Percentiles rank a stretch among this genome's conserved stretches.
These are phyloP conservation scores for Scaptodrosophila lebanonensis DNA, from an alignment of 1,140 invertebrate genomes.

Conservation along the genomic window DNA sequence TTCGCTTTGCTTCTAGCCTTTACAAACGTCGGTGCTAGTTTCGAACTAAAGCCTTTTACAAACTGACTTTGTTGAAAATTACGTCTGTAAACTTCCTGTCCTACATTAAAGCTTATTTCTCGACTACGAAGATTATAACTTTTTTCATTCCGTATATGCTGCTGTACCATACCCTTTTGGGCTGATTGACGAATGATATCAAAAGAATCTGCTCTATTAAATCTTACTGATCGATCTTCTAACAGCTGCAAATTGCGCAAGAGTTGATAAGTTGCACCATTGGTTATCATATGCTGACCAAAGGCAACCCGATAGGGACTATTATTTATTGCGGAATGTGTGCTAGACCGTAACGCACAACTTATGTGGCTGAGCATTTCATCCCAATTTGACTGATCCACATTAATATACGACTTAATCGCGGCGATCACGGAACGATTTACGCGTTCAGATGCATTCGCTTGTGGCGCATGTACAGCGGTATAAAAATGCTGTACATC, in stretches of 20 bases:
- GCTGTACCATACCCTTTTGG: not conserved
- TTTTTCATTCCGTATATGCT: too few species aligned
- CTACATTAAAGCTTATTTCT: too few species aligned
- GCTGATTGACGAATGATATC: not conserved
- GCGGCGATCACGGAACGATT: constrained; percentile 8
- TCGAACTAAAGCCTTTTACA: too few species aligned
- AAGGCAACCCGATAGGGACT: constrained; percentile 7
- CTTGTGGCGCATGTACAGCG: constrained; percentile 14
- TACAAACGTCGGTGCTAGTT: too few species aligned
- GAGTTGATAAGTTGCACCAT: not conserved
- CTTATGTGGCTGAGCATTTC: not conserved
- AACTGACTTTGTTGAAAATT: too few species aligned
- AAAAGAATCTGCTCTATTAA: not conserved
- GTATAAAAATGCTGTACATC: too few species aligned
- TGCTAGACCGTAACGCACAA: constrained; percentile 4
- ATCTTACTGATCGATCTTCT: not conserved
- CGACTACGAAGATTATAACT: too few species aligned
- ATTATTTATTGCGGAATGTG: not conserved
- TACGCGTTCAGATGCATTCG: constrained; percentile 11
- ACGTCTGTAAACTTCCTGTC: too few species aligned
- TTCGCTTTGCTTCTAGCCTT: too few species aligned
- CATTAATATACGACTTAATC: constrained; percentile 8
- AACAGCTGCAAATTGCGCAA: constrained; percentile 1
- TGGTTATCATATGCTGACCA: constrained; percentile 10
- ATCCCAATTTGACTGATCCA: constrained; percentile 6